These are phyloP conservation scores for Aplocera efformata DNA, from an alignment of 2,888 invertebrate species.

Conservation along the genomic window DNA sequence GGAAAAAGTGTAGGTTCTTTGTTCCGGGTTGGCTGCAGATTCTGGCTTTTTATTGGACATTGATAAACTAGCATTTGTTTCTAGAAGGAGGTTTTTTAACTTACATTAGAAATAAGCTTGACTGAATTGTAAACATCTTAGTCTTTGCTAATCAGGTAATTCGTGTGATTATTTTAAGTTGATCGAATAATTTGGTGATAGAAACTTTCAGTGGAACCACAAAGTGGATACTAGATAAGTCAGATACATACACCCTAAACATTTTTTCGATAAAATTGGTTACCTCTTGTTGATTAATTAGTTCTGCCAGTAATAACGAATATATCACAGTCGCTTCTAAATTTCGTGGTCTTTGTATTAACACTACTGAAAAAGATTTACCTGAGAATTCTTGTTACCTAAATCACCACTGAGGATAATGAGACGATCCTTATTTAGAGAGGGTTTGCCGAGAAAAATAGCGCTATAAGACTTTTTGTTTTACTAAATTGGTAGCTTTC, in stretches of 20 bases:
- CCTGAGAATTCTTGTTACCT: conserved; percentile 35
- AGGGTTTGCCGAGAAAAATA: conserved; percentile 39
- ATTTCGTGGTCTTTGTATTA: not conserved
- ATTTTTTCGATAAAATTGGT: too few relatives aligned
- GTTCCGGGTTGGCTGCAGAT: conserved; percentile 32
- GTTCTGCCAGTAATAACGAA: too few relatives aligned
- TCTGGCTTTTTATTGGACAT: conserved; percentile 29
- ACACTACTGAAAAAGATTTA: not conserved
- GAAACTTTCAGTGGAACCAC: too few relatives aligned
- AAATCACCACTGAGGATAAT: conserved; percentile 45
- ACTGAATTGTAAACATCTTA: too few relatives aligned
- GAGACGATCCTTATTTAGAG: conserved; percentile 45
- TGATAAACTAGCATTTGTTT: conserved; percentile 20
- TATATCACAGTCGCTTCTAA: not conserved
- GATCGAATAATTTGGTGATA: too few relatives aligned
- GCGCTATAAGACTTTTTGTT: conserved; percentile 40
- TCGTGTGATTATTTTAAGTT: too few relatives aligned
- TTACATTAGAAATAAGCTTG: too few relatives aligned
- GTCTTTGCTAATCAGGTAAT: too few relatives aligned
- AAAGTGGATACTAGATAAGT: too few relatives aligned
- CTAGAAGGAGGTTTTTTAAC: not conserved
- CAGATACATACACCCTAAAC: too few relatives aligned
- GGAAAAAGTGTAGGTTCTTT: conserved; percentile 40
- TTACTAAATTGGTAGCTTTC: conserved; percentile 26
- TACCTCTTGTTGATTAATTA: too few relatives aligned